A percentile compares a stretch with the other conserved stretches of the same genome.
Conservation (phyloP, 2,113 vertebrate species). For the Antigone vipio region DNA sequence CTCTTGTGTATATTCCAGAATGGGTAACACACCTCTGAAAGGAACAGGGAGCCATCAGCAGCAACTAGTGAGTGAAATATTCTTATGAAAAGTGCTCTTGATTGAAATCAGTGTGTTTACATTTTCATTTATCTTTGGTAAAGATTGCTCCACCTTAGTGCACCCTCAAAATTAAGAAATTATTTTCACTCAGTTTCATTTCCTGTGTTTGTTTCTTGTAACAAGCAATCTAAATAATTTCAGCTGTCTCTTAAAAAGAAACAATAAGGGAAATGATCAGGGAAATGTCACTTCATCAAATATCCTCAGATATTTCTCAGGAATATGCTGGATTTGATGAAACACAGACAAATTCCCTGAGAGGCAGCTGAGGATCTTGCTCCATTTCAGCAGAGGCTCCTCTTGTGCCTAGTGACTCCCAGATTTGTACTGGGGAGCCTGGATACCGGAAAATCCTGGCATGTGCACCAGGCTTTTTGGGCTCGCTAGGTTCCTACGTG, state of each 20-base stretch:
- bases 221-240: constrained; percentile 52
- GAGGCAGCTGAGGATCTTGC: neutral
- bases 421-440: neutral
- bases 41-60: constrained; percentile 57
- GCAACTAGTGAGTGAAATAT: constrained; percentile 60
- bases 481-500: neutral
- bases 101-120: constrained; percentile 71
- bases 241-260: constrained; percentile 24
- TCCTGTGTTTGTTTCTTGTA: constrained; percentile 63
- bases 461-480: neutral
- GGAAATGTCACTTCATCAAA: constrained; percentile 37
- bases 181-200: constrained; percentile 56
- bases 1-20: constrained; percentile 70
- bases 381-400: neutral
- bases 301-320: neutral
- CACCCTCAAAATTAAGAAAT: constrained; percentile 58
- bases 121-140: constrained; percentile 53
- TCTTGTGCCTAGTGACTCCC: neutral
- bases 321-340: neutral
- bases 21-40: constrained; percentile 45
- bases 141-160: constrained; percentile 37
- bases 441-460: neutral
- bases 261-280: constrained; percentile 35
- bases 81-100: constrained; percentile 60
- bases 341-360: neutral